Conservation (phyloP, 2,113 vertebrate species). For the Anhinga anhinga region DNA sequence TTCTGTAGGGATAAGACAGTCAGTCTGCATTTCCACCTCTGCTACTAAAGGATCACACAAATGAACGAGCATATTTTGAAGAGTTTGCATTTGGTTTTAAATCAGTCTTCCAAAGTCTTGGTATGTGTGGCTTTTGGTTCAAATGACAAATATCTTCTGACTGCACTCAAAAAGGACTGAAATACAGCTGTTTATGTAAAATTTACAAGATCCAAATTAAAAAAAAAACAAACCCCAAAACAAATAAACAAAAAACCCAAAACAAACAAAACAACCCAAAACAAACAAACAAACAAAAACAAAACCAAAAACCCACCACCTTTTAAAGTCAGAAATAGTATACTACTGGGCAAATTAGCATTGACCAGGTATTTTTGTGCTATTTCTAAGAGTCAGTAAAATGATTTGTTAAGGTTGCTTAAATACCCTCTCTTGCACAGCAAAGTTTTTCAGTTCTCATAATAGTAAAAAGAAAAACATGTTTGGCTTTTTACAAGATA, state of each 20-base stretch:
- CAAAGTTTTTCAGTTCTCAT: background rate
- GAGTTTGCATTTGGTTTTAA: background rate
- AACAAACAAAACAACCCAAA: background rate
- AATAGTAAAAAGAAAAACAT: background rate
- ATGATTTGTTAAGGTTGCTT: background rate
- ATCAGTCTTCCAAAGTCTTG: background rate
- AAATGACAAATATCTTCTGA: background rate
- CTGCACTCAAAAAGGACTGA: background rate
- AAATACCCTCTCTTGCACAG: background rate
- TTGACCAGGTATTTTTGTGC: background rate
- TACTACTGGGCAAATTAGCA: background rate
- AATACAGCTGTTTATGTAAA: background rate
- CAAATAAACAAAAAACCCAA: background rate
- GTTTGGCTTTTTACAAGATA: background rate
- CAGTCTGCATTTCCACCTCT: background rate
- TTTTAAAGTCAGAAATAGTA: background rate
- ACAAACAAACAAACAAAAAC: too few relatives aligned
- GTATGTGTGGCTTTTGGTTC: background rate
- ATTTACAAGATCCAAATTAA: background rate
- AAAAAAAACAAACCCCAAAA: background rate
- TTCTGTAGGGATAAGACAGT: background rate
- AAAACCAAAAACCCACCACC: background rate
- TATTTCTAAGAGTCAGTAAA: background rate
- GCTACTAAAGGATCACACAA: background rate
- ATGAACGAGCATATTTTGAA: background rate